These are phyloP conservation scores for Falco biarmicus DNA, from an alignment of 2,797 vertebrate genomes.

Conservation along the genomic window DNA sequence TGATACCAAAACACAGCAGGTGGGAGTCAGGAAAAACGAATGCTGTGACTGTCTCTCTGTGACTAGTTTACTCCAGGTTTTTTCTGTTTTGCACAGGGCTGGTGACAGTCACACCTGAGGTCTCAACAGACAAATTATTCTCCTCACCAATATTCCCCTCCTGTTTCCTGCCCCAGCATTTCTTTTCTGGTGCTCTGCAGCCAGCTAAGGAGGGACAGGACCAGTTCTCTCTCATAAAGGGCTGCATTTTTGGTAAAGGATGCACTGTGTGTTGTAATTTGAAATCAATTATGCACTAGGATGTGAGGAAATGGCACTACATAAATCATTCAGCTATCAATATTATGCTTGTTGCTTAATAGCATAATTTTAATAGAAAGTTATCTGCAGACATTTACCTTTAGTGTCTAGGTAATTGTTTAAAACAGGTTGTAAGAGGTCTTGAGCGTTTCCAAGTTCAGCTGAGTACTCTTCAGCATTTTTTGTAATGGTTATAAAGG, in stretches of 20 bases:
- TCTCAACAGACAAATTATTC: not conserved
- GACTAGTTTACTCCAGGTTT: not conserved
- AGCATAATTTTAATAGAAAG: slow-evolving; percentile 17
- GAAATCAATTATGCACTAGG: slow-evolving; percentile 9
- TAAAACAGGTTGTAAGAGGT: not conserved
- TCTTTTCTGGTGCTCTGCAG: not conserved
- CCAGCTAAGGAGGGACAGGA: not conserved
- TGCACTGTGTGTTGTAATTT: not conserved
- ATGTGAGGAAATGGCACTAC: slow-evolving; percentile 2
- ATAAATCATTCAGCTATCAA: not conserved
- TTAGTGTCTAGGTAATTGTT: not conserved
- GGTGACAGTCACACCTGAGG: not conserved
- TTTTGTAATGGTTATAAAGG: not conserved
- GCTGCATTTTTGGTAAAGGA: not conserved
- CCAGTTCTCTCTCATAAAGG: not conserved
- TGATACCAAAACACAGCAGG: not conserved
- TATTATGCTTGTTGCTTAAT: slow-evolving; percentile 8
- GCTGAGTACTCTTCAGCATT: not conserved
- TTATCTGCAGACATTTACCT: not conserved
- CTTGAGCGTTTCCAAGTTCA: not conserved
- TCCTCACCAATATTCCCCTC: not conserved
- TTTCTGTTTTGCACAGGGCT: not conserved
- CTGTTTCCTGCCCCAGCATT: not conserved
- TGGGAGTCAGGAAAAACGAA: not conserved
- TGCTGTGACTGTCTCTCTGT: accelerated